phyloP scores from a whole-genome alignment of 2,113 vertebrate genomes.

The Tympanuchus pallidicinctus region DNA sequence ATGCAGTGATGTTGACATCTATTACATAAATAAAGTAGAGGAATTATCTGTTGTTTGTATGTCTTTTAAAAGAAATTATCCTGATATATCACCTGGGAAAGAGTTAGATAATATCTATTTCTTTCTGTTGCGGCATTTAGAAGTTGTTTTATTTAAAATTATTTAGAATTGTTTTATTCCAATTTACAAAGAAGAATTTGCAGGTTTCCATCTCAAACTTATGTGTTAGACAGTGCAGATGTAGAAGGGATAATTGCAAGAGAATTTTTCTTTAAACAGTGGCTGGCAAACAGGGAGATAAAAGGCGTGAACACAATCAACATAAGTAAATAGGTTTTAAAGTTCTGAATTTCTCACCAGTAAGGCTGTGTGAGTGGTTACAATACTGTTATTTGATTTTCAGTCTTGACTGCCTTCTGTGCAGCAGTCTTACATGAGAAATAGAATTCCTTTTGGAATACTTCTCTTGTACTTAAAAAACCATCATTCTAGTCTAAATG shows the following conservation, averaged over 20 bases:
- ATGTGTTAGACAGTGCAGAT: neutral
- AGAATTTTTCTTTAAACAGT: neutral
- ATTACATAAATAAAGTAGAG: neutral
- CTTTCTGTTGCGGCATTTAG: neutral
- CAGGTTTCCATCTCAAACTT: neutral
- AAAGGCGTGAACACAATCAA: conserved; percentile 17
- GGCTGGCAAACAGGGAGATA: neutral
- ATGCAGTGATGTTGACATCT: neutral
- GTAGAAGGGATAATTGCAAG: neutral
- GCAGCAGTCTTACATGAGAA: neutral
- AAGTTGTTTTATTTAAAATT: neutral
- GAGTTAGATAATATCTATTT: neutral
- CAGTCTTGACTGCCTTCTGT: neutral
- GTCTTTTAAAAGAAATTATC: neutral
- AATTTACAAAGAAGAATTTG: neutral
- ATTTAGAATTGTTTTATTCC: neutral
- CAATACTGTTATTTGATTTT: neutral
- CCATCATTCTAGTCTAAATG: conserved; percentile 37
- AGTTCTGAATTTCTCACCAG: neutral
- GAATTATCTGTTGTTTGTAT: neutral
- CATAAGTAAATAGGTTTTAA: neutral
- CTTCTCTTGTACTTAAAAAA: neutral
- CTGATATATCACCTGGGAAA: neutral
- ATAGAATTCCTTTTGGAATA: conserved; percentile 15
- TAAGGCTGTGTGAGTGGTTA: neutral